phyloP scores from a whole-genome alignment of 2,888 invertebrate genomes.

The Drosophila acutilabella region DNA sequence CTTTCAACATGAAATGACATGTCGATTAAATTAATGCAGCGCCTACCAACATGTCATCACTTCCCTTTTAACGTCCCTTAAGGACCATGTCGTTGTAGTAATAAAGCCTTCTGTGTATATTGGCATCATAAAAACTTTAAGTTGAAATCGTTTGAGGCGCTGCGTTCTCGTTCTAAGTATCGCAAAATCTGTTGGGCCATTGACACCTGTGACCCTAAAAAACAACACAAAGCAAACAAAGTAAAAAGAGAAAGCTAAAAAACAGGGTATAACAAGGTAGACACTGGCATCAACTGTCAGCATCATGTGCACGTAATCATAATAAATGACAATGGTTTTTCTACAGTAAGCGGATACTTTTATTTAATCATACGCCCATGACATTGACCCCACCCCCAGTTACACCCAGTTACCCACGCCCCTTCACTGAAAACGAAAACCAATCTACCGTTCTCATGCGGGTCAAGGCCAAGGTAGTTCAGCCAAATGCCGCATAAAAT shows the following conservation, averaged over 20 bases:
- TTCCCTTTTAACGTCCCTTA: not conserved
- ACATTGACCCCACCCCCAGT: slow-evolving; percentile 33
- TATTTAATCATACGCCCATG: slow-evolving; percentile 59
- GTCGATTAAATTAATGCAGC: slow-evolving; percentile 73
- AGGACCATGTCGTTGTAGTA: not conserved
- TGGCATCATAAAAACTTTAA: slow-evolving; percentile 55
- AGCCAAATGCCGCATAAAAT: slow-evolving; percentile 6
- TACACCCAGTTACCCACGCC: too few species aligned
- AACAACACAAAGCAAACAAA: not conserved
- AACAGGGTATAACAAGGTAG: slow-evolving; percentile 5
- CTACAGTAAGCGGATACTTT: slow-evolving; percentile 60
- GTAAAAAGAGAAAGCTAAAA: not conserved
- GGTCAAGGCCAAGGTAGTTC: slow-evolving; percentile 19
- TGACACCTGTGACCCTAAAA: slow-evolving; percentile 40
- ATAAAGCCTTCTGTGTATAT: slow-evolving; percentile 33
- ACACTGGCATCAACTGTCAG: slow-evolving; percentile 55
- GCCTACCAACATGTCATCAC: slow-evolving; percentile 15
- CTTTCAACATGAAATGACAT: slow-evolving; percentile 73
- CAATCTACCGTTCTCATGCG: not conserved
- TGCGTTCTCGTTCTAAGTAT: slow-evolving; percentile 22
- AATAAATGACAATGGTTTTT: slow-evolving; percentile 65
- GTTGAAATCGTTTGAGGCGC: slow-evolving; percentile 36
- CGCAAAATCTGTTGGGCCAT: slow-evolving; percentile 47
- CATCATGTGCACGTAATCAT: slow-evolving; percentile 67
- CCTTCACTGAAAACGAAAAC: slow-evolving; percentile 3